Evolutionary conservation across 1,140 invertebrate genomes (phyloP), one percentile per base, ranked within the genome.

Genomic region (Wasmannia auropunctata): DNA sequence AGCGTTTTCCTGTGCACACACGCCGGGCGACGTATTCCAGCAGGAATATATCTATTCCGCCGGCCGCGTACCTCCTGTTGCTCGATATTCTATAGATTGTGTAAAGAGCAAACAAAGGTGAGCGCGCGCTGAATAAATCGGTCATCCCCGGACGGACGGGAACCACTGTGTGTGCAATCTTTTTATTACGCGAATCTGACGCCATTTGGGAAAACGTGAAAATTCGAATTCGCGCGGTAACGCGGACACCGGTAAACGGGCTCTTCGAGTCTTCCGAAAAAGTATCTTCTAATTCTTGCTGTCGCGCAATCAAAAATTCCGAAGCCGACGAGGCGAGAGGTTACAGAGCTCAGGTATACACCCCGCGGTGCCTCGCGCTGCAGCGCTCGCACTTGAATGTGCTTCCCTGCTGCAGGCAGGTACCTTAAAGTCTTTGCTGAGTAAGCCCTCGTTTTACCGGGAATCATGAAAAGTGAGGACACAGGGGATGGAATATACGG

Each of bases 51-150:
- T 83, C 67, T 56, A 43, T 37, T 70, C 51, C 51, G 65, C 76
- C 40, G 58, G 11, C 25, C 43, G 16, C 60, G 31, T 72, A 81
- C 51, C 79, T 74, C 40, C 67, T 83, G 79, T 83, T 83, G 79
- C 67, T 74, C 79, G n/a, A 74, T 83, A 83, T 83, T 83, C 67
- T 74, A 60, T 58, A 72, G 65, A 70, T 58, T 83, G 79, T 83
- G n/a, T 83, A 60, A 72, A 83, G 79, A 83, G 43, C 51, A 83
- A 83, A 83, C 67, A 70, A 10, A 46, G 79, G n/a, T 40, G 34
- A 40, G 37, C 25, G 37, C 16, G 31, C 19, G 25, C n/a, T 58
- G 25, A 72, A 46, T 74, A 83, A 81, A 83, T 83, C 67, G 37
- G 34, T 58, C 25, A 70, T 46, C 5, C n/a, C 11, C 7, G 5